Percentiles rank a stretch among this genome's conserved stretches.
Evolutionary conservation across 2,888 invertebrate species (phyloP).

Genomic region (Halictus quadricinctus): DNA sequence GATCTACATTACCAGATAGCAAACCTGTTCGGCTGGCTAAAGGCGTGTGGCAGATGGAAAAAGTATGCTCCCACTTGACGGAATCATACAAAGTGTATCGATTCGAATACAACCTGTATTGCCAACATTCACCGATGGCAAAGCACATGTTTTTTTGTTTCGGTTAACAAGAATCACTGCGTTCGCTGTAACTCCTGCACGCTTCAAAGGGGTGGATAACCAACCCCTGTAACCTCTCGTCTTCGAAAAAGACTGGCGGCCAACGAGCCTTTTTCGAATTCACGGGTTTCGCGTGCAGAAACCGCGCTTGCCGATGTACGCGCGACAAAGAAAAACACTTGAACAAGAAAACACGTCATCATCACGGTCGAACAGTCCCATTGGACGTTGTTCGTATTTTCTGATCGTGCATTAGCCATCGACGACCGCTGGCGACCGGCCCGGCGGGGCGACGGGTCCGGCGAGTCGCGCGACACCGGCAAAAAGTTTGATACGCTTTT

Average conservation of each 20-base stretch:
- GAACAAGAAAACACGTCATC: slow-evolving; percentile 23
- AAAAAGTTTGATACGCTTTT: slow-evolving; percentile 45
- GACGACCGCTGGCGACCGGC: not conserved
- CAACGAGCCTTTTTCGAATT: not conserved
- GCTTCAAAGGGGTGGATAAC: not conserved
- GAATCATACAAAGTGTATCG: not conserved
- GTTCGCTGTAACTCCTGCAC: not conserved
- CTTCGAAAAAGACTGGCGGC: not conserved
- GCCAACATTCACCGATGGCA: not conserved
- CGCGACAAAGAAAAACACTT: slow-evolving; percentile 18
- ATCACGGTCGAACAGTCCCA: slow-evolving; percentile 3
- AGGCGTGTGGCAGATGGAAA: not conserved
- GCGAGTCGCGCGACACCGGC: slow-evolving; percentile 18
- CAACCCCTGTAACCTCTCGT: not conserved
- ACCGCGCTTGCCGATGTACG: slow-evolving; percentile 13
- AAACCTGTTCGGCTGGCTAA: not conserved
- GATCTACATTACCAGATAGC: slow-evolving; percentile 51
- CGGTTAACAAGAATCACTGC: not conserved
- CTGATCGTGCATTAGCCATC: slow-evolving; percentile 18
- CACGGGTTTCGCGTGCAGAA: not conserved
- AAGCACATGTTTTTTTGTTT: not conserved
- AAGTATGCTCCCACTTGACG: not conserved
- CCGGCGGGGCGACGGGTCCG: not conserved
- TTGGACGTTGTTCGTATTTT: slow-evolving; percentile 29
- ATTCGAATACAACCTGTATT: not conserved